phyloP scores from a whole-genome alignment of 2,797 vertebrate genomes.

The Acrossocheilus fasciatus region DNA sequence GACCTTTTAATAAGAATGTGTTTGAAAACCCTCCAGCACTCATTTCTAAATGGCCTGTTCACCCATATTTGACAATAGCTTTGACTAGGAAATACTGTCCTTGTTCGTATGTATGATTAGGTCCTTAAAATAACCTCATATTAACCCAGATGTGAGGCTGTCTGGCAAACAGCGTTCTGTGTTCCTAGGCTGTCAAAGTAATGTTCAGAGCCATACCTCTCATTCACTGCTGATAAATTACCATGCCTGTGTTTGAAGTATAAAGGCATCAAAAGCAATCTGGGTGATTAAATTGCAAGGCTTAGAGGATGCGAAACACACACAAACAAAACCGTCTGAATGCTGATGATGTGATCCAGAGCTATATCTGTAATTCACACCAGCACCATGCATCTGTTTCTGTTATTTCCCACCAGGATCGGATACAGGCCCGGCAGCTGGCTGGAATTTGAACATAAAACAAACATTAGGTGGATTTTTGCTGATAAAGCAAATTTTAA shows the following conservation, averaged over 20 bases:
- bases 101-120: constrained; percentile 43
- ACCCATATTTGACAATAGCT: constrained; percentile 42
- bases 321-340: constrained; percentile 35
- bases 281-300: constrained; percentile 53
- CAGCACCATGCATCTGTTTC: constrained; percentile 56
- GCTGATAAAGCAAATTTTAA: constrained; percentile 7
- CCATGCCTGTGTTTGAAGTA: constrained; percentile 43
- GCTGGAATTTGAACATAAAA: constrained; percentile 44
- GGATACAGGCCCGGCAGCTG: constrained; percentile 47
- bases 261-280: constrained; percentile 56
- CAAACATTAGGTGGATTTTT: constrained; percentile 44
- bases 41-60: constrained; percentile 35
- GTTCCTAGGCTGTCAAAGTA: constrained; percentile 42
- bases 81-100: constrained; percentile 19
- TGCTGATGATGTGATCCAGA: constrained; percentile 55
- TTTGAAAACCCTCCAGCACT: constrained; percentile 36
- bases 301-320: constrained; percentile 35
- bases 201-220: constrained; percentile 39
- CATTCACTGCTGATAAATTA: constrained; percentile 54
- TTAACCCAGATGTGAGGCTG: constrained; percentile 50
- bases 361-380: constrained; percentile 52
- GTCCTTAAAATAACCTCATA: constrained; percentile 49
- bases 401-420: constrained; percentile 39
- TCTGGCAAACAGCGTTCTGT: constrained; percentile 23
- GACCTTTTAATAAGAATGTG: constrained; percentile 52